Conservation (phyloP, 2,888 invertebrate species). For the Eutolmus rufibarbis region DNA sequence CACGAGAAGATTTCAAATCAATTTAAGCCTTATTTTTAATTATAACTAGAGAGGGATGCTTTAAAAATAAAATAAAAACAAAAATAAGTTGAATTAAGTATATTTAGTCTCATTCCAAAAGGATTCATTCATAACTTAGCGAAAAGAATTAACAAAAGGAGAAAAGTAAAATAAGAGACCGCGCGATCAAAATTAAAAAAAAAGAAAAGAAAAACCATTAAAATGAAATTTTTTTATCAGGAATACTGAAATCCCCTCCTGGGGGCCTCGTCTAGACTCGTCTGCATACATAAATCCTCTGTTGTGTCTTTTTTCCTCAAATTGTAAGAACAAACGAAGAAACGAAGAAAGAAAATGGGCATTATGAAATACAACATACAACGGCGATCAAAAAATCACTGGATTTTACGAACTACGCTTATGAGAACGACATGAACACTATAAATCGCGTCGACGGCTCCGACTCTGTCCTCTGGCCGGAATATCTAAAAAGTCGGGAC, state of each 20-base stretch:
- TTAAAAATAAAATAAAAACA: not conserved
- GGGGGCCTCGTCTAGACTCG: not conserved
- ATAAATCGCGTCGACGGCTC: not conserved
- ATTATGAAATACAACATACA: not conserved
- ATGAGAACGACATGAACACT: not conserved
- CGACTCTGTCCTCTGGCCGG: not conserved
- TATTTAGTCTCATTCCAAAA: constrained; percentile 37
- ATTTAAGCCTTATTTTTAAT: not conserved
- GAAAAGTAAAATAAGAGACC: not conserved
- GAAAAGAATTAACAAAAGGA: constrained; percentile 15
- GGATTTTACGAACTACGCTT: constrained; percentile 11
- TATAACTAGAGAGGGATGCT: not conserved
- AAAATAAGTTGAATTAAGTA: constrained; percentile 33
- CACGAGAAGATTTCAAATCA: too few species aligned
- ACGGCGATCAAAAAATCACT: constrained; percentile 21
- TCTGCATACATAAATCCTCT: not conserved
- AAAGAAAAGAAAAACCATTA: not conserved
- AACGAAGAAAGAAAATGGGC: not conserved
- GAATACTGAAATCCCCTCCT: constrained; percentile 33
- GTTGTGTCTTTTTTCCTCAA: not conserved
- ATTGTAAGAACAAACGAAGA: not conserved
- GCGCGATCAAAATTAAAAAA: not conserved
- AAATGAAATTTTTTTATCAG: not conserved
- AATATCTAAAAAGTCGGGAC: not conserved
- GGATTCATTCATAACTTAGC: constrained; percentile 27